A percentile compares a stretch with the other conserved stretches of the same genome.
These are phyloP conservation scores for Silvanus unidentatus DNA, from an alignment of 2,888 invertebrate species.

Conservation along the genomic window DNA sequence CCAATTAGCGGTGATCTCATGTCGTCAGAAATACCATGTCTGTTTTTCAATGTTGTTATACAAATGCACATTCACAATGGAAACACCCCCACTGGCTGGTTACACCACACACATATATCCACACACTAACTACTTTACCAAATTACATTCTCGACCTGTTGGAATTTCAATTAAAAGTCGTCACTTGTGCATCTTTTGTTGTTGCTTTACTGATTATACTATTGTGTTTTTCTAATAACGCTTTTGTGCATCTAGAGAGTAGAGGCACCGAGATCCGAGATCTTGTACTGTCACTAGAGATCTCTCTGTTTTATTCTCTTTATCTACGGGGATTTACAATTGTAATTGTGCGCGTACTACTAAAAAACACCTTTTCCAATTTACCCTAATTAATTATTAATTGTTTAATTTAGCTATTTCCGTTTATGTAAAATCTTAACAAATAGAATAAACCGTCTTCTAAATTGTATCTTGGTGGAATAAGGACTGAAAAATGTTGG, in stretches of 20 bases:
- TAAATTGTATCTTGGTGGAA: too few relatives aligned
- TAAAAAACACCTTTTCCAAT: too few relatives aligned
- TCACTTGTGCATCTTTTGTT: neutral
- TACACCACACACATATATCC: neutral
- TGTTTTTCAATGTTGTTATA: conserved; percentile 34
- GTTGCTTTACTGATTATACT: conserved; percentile 17
- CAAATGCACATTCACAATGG: conserved; percentile 31
- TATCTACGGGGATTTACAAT: too few relatives aligned
- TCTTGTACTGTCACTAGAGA: too few relatives aligned
- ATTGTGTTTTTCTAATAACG: conserved; percentile 11
- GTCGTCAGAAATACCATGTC: conserved; percentile 43
- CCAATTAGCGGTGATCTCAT: conserved; percentile 40
- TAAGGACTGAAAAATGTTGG: too few relatives aligned
- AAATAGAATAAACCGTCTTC: too few relatives aligned
- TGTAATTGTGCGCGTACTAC: too few relatives aligned
- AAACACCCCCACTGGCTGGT: conserved; percentile 20
- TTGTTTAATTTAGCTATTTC: too few relatives aligned
- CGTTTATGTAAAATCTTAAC: too few relatives aligned
- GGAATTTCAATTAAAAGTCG: conserved; percentile 22
- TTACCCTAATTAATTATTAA: too few relatives aligned
- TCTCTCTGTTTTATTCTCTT: too few relatives aligned
- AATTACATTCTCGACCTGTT: conserved; percentile 30
- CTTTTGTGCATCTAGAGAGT: conserved; percentile 1
- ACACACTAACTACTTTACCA: conserved; percentile 21
- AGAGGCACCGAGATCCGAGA: too few relatives aligned